A percentile compares a stretch with the other conserved stretches of the same genome.
These are phyloP conservation scores for Cheilosia pagana DNA, from an alignment of 2,888 invertebrate genomes.

Conservation along the genomic window DNA sequence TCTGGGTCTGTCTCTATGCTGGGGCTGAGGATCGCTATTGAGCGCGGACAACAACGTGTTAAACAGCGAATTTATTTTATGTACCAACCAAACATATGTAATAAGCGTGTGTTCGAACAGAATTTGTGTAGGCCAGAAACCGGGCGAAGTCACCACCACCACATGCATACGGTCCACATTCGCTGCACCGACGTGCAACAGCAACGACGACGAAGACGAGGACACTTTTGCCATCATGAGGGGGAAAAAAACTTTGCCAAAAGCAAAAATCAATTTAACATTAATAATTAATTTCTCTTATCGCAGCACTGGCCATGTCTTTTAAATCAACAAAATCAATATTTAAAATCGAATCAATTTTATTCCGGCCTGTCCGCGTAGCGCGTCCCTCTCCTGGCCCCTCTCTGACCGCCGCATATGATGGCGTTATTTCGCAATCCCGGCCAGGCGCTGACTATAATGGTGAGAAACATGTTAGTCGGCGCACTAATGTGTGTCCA, in stretches of 20 bases:
- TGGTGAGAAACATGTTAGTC: slow-evolving; percentile 70
- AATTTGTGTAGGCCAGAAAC: slow-evolving; percentile 59
- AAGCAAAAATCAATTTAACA: slow-evolving; percentile 77
- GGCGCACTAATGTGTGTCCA: slow-evolving; percentile 54
- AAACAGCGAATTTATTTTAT: slow-evolving; percentile 66
- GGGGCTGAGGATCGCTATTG: slow-evolving; percentile 42
- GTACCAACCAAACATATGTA: slow-evolving; percentile 64
- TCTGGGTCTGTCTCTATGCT: background rate
- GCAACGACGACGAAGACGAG: slow-evolving; percentile 16
- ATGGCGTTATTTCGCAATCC: slow-evolving; percentile 44
- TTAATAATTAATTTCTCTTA: slow-evolving; percentile 82
- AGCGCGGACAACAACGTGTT: slow-evolving; percentile 52
- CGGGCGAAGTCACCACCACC: slow-evolving; percentile 27
- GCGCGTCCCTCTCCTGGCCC: background rate
- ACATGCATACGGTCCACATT: background rate
- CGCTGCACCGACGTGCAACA: background rate
- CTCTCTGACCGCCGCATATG: slow-evolving; percentile 6
- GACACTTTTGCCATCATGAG: slow-evolving; percentile 38
- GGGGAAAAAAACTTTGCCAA: slow-evolving; percentile 36
- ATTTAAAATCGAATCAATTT: slow-evolving; percentile 83
- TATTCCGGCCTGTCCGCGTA: slow-evolving; percentile 47
- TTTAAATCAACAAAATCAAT: slow-evolving; percentile 83
- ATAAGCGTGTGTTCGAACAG: slow-evolving; percentile 43
- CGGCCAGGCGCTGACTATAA: slow-evolving; percentile 12
- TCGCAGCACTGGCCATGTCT: slow-evolving; percentile 77